Evolutionary conservation across 2,113 vertebrate species (phyloP), one percentile per base, ranked within the genome.

Genomic region (Serinus canaria): DNA sequence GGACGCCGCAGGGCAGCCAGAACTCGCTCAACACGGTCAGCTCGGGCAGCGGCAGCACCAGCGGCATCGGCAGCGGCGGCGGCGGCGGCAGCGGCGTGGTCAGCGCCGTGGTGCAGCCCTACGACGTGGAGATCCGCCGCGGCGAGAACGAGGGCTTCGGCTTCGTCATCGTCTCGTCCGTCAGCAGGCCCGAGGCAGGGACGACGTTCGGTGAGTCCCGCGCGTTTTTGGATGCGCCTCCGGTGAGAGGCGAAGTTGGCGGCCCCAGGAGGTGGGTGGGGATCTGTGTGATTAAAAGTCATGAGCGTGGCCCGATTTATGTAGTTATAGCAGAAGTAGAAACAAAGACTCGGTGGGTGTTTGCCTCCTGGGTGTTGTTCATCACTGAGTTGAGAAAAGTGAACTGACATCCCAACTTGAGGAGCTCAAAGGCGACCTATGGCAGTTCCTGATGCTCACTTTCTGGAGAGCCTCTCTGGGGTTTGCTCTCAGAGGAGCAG

Each of bases 21-120:
- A 99, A 99, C 96, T 99, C 99, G 10, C 98, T 99, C 58, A 99
- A 99, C 96, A 99, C 99, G 0, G 99, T 99, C 92, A 99, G 99
- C 98, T 99, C 99, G 0, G 99, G 99, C 97, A 99, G 99, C 7
- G 99, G 99, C 69, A 99, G 99, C 92, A 99, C 99, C 95, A 99
- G 99, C 0, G 99, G 99, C 80, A 99, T 99, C 8, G 99, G 99
- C 94, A 99, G 99, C 0, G 99, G 99, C 0, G 99, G 98, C 0
- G 98, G 98, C 0, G 99, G 98, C 0, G 98, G 98, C 63, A 99
- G 99, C 3, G 98, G 98, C 0, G 98, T 99, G 24, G 98, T 99
- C 52, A 98, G 98, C 56, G 25, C 98, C 0, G 90, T 98, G 83
- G 62, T 99, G 63, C 99, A 99, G 97, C 99, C 99, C 49, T 99